phyloP scores from a whole-genome alignment of 2,797 vertebrate genomes.

The Gephyroberyx darwinii region DNA sequence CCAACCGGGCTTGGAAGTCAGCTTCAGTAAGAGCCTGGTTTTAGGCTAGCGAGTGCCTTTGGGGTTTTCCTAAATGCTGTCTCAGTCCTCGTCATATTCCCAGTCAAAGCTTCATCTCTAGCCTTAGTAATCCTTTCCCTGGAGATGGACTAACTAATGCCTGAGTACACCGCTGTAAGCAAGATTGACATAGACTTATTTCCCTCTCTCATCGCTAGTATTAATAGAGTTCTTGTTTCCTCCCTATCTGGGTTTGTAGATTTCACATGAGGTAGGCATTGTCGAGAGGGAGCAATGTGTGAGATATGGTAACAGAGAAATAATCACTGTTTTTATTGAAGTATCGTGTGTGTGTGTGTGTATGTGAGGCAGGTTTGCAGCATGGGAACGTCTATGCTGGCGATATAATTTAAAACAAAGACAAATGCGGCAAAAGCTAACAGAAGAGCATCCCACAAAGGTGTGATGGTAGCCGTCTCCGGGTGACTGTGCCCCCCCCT shows the following conservation, averaged over 20 bases:
- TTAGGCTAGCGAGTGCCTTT: background rate
- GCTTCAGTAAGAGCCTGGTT: constrained; percentile 2
- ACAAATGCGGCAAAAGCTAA: constrained; percentile 2
- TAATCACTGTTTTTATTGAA: background rate
- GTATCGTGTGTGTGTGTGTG: constrained; percentile 12
- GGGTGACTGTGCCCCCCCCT: background rate
- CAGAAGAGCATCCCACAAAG: constrained; percentile 9
- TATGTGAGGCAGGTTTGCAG: background rate
- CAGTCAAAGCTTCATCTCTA: constrained; percentile 8
- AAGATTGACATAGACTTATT: constrained; percentile 8
- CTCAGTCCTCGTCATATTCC: background rate
- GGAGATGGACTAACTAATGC: constrained; percentile 1
- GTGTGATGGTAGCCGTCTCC: constrained; percentile 8
- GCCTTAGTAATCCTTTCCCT: constrained; percentile 3
- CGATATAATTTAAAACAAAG: background rate
- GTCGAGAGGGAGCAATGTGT: constrained; percentile 15
- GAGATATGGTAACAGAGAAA: background rate
- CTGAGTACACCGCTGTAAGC: background rate
- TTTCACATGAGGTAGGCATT: background rate
- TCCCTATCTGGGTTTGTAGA: background rate
- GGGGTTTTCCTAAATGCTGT: background rate
- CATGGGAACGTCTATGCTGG: background rate
- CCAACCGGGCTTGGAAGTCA: background rate
- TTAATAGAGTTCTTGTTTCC: constrained; percentile 1
- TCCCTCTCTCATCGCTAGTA: background rate